Evolutionary conservation across 1,140 invertebrate genomes (phyloP), one percentile per base, ranked within the genome.

Genomic region (Druon quercuslanigerum): DNA sequence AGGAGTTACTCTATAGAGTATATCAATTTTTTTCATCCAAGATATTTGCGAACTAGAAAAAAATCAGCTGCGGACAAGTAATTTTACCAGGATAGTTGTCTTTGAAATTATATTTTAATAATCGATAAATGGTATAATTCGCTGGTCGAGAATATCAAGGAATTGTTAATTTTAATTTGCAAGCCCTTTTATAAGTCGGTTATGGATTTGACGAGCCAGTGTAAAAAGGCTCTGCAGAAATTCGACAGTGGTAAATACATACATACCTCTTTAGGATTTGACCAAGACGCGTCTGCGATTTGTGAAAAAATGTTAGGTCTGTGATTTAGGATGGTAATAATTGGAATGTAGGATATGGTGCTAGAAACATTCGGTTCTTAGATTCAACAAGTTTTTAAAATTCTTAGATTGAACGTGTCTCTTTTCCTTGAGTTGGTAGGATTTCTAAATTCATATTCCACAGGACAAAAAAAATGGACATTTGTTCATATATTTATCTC

Each of bases 281-380:
- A 86, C 79, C 81, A 82, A 84, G 79, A 54, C 66, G 60, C 72
- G 71, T 72, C 51, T n/a, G 71, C 52, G 81, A 83, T 66, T 72
- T 73, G 81, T 84, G 79, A 76, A 81, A 82, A 79, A 83, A 84
- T 84, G 80, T 76, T 85, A 79, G 77, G 76, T 88, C 86, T 87
- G 86, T 88, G 84, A 86, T 86, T 79, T 79, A 60, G 56, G 50
- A 85, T 60, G 79, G 78, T 79, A 83, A 81, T 78, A 46, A 33
- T 82, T 85, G 82, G 57, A 77, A 81, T 72, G 77, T 81, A 80
- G 56, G 76, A 79, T 74, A 86, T 82, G 83, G 85, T 85, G 84
- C 85, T 86, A 84, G 72, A 74, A 76, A 77, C 79, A 75, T 80
- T 71, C 81, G 20, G 33, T 79, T 20, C 13, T 50, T 74, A 25